Conservation (phyloP, 2,113 vertebrate genomes). For the Thalassarche chlororhynchos region DNA sequence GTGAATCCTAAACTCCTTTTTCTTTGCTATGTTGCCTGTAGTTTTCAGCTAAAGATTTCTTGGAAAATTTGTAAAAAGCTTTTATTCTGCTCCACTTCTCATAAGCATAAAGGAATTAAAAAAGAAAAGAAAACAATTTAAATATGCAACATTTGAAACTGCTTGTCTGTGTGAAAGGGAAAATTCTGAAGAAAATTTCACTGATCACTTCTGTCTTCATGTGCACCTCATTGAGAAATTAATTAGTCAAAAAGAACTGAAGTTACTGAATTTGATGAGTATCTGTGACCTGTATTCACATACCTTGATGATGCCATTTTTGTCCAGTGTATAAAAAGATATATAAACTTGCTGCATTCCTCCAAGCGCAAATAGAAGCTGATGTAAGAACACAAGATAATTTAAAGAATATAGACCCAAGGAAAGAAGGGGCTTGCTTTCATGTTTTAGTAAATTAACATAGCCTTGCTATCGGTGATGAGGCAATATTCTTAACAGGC, state of each 20-base stretch:
- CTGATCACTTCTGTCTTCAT: background rate
- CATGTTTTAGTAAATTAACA: background rate
- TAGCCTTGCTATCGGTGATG: background rate
- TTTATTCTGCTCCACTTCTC: background rate
- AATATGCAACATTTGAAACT: background rate
- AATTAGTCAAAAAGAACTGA: background rate
- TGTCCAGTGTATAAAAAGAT: background rate
- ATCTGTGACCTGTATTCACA: background rate
- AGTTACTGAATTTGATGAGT: background rate
- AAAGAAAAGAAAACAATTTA: background rate
- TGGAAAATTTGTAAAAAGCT: background rate
- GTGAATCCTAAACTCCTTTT: background rate
- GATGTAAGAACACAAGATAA: background rate
- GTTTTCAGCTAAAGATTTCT: background rate
- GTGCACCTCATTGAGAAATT: background rate
- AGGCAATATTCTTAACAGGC: background rate
- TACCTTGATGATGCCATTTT: background rate
- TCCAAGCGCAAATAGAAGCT: background rate
- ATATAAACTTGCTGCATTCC: background rate
- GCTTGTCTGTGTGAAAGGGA: background rate
- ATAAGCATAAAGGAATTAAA: background rate
- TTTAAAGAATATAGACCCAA: background rate
- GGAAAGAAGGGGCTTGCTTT: fast-evolving
- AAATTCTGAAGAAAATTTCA: background rate
- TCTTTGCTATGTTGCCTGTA: background rate